Evolutionary conservation across 2,797 vertebrate species (phyloP).

Genomic region (Poliocrania exsul): DNA sequence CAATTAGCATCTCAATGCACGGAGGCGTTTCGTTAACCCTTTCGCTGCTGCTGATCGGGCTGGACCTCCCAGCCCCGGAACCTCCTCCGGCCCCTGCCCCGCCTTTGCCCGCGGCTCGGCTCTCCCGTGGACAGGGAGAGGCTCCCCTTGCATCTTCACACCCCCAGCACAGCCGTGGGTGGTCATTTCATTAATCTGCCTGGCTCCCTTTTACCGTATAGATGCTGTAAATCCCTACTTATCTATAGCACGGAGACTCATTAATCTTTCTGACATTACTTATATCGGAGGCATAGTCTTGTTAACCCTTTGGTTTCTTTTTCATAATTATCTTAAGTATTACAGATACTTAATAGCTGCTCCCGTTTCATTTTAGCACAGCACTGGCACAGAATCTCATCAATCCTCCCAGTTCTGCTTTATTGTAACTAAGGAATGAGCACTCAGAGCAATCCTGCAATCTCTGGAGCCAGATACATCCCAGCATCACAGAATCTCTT

Average conservation of each 20-base stretch:
- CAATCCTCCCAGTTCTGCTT: background rate
- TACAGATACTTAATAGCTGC: background rate
- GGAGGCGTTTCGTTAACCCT: slow-evolving; percentile 34
- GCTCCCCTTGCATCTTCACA: background rate
- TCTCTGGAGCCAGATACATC: slow-evolving; percentile 7
- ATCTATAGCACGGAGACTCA: background rate
- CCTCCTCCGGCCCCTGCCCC: background rate
- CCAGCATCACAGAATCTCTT: background rate
- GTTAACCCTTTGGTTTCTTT: slow-evolving; percentile 1
- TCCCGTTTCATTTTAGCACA: background rate
- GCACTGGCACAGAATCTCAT: background rate
- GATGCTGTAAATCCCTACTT: background rate
- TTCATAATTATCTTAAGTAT: background rate
- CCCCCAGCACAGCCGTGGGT: background rate
- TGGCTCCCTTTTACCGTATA: rapidly evolving
- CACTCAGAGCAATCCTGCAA: background rate
- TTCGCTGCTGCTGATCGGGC: background rate
- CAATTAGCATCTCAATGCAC: background rate
- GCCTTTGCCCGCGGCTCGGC: background rate
- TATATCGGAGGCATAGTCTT: background rate
- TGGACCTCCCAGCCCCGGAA: background rate
- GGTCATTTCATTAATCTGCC: background rate
- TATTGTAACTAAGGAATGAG: slow-evolving; percentile 16
- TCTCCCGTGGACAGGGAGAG: rapidly evolving
- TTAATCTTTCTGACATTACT: background rate